Evolutionary conservation across 1,140 invertebrate species (phyloP).

Genomic region (Lutraria rhynchaena): DNA sequence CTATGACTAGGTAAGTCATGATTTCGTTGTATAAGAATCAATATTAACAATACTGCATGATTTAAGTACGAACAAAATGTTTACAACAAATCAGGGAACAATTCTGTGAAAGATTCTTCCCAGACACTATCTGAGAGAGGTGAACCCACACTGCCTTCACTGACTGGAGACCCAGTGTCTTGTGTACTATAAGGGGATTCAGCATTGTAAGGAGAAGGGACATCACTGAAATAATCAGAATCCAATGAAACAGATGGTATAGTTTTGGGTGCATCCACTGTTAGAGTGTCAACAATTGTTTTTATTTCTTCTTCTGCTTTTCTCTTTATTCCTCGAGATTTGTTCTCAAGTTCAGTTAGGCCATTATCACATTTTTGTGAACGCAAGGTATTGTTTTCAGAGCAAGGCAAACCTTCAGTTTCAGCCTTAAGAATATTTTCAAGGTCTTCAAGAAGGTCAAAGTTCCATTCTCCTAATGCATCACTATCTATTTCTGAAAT

Average conservation of each 20-base stretch:
- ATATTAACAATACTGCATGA: no score
- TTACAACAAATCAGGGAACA: slow-evolving; percentile 76
- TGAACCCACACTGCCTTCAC: slow-evolving; percentile 46
- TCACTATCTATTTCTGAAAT: slow-evolving; percentile 37
- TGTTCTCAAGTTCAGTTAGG: neutral
- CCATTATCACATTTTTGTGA: slow-evolving; percentile 55
- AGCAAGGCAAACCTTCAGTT: slow-evolving; percentile 54
- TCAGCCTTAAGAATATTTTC: slow-evolving; percentile 65
- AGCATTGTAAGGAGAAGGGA: slow-evolving; percentile 64
- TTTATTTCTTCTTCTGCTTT: slow-evolving; percentile 39
- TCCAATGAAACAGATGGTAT: slow-evolving; percentile 18
- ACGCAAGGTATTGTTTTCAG: slow-evolving; percentile 30
- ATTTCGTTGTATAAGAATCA: no score
- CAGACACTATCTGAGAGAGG: slow-evolving; percentile 67
- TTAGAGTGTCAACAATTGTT: slow-evolving; percentile 45
- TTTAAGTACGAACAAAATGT: no score
- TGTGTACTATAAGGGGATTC: slow-evolving; percentile 66
- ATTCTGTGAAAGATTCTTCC: slow-evolving; percentile 78
- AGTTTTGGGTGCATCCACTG: slow-evolving; percentile 37
- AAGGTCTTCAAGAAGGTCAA: slow-evolving; percentile 68
- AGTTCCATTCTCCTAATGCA: slow-evolving; percentile 59
- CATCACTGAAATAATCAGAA: slow-evolving; percentile 60
- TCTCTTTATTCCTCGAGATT: slow-evolving; percentile 44
- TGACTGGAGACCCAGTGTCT: slow-evolving; percentile 17
- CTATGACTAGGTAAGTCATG: no score